Evolutionary conservation across 2,113 vertebrate species (phyloP), one percentile per base, ranked within the genome.

Genomic region (Boulengeromyrus knoepffleri): DNA sequence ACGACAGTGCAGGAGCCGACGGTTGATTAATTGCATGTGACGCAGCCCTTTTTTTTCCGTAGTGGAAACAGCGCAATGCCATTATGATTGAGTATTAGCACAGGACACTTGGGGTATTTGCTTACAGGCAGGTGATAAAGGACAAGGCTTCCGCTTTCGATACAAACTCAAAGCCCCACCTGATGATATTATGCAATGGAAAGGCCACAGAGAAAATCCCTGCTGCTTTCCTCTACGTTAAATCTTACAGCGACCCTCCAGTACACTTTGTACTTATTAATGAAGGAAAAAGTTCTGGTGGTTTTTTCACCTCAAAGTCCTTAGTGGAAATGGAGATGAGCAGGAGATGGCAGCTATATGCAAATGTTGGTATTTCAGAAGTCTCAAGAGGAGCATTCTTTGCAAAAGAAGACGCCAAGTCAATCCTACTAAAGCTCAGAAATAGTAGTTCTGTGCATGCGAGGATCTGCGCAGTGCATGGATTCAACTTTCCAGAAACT

Each of bases 61-160:
- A 52, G 88, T 27, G 88, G 49, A 84, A 83, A 56, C 45, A 83
- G 13, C 80, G 21, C 80, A 21, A 27, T 39, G 88, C 70, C 31
- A 84, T 83, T 53, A 42, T 83, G 70, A 53, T 39, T 84, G 80
- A 53, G 77, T 89, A 49, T 56, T 84, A 89, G 17, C 47, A 83
- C 27, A 88, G 36, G 5, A 27, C 19, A 45, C 70, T 74, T 24
- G 27, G 62, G 50, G 74, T 42, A 21, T 89, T 36, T 83, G 46
- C 36, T 42, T 36, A 50, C 49, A 84, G n/a, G 88, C 39, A 47
- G 39, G 56, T 66, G 88, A 27, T 70, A 36, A 77, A 52, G n/a
- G 42, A 70, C 27, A 52, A 89, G 52, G 66, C 19, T n/a, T 49
- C 88, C 49, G 27, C n/a, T 89, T 74, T 36, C 21, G 24, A n/a